Percentiles rank a stretch among this genome's conserved stretches.
Conservation (phyloP, 1,140 invertebrate genomes). For the Nasonia longicornis region DNA sequence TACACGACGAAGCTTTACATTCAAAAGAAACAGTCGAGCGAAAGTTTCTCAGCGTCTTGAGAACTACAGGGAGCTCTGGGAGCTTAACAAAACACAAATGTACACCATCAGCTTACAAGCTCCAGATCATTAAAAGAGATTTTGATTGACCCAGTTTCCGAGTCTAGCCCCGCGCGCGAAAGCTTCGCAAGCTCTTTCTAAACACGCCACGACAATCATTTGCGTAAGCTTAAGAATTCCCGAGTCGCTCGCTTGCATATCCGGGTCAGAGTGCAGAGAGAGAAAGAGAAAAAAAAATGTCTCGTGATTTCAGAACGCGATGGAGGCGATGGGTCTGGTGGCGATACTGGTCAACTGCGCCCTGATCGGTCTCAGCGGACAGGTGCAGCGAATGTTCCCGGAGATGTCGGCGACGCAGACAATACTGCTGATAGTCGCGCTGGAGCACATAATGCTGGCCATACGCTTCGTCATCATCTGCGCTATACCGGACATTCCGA, state of each 20-base stretch:
- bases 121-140: background rate
- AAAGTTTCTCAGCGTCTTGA: too few species aligned
- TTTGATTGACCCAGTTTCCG: background rate
- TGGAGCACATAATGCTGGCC: conserved; percentile 90
- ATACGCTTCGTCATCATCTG: conserved; percentile 85
- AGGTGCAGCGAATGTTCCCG: conserved; percentile 89
- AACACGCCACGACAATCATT: background rate
- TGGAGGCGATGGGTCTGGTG: conserved; percentile 93
- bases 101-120: too few species aligned
- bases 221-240: background rate
- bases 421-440: conserved; percentile 86
- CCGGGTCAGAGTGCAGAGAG: too few species aligned
- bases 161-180: too few species aligned
- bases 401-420: conserved; percentile 87
- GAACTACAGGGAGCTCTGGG: too few species aligned
- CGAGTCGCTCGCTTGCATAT: too few species aligned
- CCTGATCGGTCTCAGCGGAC: conserved; percentile 90
- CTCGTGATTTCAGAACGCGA: conserved; percentile 77
- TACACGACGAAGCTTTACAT: too few species aligned
- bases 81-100: too few species aligned
- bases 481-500: conserved; percentile 91
- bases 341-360: conserved; percentile 96
- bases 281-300: background rate
- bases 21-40: too few species aligned
- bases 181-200: too few species aligned